Conservation (phyloP, 2,113 vertebrate species). For the Collichthys lucidus region DNA sequence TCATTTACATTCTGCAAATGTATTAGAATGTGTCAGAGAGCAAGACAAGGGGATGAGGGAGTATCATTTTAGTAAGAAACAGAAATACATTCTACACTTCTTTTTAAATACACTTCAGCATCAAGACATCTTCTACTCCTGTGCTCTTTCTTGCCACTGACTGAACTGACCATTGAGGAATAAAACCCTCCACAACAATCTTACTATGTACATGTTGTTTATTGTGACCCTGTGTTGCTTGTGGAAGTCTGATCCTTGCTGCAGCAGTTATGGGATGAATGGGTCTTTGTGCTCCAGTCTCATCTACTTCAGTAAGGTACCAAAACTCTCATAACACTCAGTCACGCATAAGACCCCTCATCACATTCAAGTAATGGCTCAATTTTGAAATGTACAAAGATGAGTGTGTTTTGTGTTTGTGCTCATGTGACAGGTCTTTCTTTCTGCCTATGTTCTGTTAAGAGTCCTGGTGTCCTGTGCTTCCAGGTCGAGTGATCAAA, state of each 20-base stretch:
- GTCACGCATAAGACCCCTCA: neutral
- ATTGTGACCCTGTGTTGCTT: slow-evolving; percentile 22
- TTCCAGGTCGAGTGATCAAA: slow-evolving; percentile 11
- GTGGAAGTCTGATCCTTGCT: slow-evolving; percentile 87
- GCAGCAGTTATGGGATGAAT: slow-evolving; percentile 87
- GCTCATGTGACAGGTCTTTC: neutral
- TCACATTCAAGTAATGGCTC: neutral
- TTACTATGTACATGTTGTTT: neutral
- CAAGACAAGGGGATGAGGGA: no score
- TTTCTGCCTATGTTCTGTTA: neutral
- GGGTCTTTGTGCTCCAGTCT: slow-evolving; percentile 90
- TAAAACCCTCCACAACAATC: no score
- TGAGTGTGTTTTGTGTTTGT: slow-evolving; percentile 1
- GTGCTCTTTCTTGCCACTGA: no score
- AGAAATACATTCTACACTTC: no score
- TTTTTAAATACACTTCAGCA: no score
- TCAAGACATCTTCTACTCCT: no score
- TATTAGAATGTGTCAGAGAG: no score
- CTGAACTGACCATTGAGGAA: no score
- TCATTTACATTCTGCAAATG: no score
- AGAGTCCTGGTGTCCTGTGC: slow-evolving; percentile 44
- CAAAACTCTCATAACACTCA: neutral
- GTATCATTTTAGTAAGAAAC: no score
- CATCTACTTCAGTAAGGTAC: slow-evolving; percentile 93
- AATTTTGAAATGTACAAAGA: neutral